A percentile compares a stretch with the other conserved stretches of the same genome.
Evolutionary conservation across 2,797 vertebrate species (phyloP).

Genomic region (Amphiprion clarkii): DNA sequence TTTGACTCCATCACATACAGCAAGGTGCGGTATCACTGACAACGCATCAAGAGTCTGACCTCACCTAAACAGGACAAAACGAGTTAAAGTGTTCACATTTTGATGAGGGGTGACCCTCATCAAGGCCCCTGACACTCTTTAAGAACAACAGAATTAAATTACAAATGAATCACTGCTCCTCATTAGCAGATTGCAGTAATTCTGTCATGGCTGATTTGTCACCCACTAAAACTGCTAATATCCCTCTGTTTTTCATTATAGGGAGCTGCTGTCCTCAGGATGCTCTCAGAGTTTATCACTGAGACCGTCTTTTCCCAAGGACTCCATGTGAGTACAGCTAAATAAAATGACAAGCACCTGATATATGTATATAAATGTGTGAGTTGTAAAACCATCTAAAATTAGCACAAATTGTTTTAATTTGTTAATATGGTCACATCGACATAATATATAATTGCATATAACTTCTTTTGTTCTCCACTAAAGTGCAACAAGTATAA

Average conservation of each 20-base stretch:
- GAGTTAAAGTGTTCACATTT: neutral
- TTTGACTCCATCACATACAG: conserved; percentile 89
- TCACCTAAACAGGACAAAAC: neutral
- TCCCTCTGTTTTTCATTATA: conserved; percentile 12
- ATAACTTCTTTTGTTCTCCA: neutral
- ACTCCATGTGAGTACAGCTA: conserved; percentile 83
- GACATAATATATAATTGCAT: neutral
- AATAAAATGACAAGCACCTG: neutral
- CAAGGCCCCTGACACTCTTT: neutral
- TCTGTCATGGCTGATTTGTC: conserved; percentile 10
- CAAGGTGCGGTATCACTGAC: conserved; percentile 62
- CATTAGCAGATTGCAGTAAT: conserved; percentile 8
- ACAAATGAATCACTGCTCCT: conserved; percentile 15
- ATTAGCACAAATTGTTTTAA: neutral
- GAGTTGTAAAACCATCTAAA: neutral
- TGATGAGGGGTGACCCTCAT: neutral
- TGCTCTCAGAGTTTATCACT: conserved; percentile 90
- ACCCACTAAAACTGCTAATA: conserved; percentile 17
- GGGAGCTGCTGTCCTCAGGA: conserved; percentile 91
- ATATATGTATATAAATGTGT: neutral
- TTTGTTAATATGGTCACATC: neutral
- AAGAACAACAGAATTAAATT: neutral
- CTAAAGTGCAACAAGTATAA: conserved; percentile 6
- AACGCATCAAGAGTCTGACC: neutral
- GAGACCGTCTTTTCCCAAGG: conserved; percentile 87